Conservation (phyloP, 2,888 invertebrate genomes). For the Colletes collaris region DNA sequence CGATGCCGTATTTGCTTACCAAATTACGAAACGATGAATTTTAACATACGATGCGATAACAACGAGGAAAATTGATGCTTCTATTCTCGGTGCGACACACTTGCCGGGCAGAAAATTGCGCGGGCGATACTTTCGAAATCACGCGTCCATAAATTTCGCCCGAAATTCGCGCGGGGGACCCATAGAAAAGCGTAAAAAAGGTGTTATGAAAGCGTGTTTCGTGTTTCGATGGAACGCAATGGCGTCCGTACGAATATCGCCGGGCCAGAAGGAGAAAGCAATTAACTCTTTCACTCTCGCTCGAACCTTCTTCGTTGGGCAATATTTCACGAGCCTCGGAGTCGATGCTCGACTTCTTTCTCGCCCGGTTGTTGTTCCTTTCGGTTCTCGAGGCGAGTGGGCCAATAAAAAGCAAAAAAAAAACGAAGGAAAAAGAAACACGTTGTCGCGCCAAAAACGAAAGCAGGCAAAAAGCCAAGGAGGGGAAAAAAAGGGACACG, state of each 20-base stretch:
- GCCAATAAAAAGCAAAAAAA: conserved; percentile 4
- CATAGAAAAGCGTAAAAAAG: background rate
- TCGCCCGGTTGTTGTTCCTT: background rate
- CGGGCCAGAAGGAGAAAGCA: conserved; percentile 32
- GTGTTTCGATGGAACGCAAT: background rate
- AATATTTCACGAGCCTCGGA: conserved; percentile 43
- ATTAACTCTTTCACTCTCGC: conserved; percentile 51
- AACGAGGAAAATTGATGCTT: no score
- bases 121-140: background rate
- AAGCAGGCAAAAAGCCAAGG: background rate
- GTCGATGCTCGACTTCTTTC: conserved; percentile 51
- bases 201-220: conserved; percentile 19
- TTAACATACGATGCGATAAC: no score
- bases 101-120: no score
- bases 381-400: background rate
- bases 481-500: background rate
- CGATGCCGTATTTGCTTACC: no score
- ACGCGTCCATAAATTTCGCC: background rate
- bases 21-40: no score
- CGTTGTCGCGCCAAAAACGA: background rate
- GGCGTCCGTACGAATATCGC: background rate
- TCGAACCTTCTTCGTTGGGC: conserved; percentile 17
- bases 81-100: no score
- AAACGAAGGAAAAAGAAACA: background rate
- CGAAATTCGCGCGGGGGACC: background rate